Evolutionary conservation across 2,888 invertebrate species (phyloP).

Genomic region (Anthophora plumipes): DNA sequence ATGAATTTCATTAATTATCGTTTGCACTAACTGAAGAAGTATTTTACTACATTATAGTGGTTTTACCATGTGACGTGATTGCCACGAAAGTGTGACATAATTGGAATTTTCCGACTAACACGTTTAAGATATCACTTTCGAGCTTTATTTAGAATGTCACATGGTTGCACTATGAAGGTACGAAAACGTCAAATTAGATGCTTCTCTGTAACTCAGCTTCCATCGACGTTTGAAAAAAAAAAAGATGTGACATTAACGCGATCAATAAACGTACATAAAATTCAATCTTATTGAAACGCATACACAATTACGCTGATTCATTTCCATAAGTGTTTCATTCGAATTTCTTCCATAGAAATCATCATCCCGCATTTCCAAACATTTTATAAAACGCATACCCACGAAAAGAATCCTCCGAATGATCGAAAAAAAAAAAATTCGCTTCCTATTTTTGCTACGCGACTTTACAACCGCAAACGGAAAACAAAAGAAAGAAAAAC

Average conservation of each 20-base stretch:
- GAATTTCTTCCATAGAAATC: not conserved
- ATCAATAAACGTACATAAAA: not conserved
- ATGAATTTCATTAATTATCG: not conserved
- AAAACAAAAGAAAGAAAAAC: not conserved
- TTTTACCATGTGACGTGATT: not conserved
- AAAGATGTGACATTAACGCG: not conserved
- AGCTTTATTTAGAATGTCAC: not conserved
- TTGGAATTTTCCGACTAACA: constrained; percentile 6
- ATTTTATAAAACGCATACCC: not conserved
- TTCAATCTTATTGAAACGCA: not conserved
- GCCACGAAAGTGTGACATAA: not conserved
- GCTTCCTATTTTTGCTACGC: constrained; percentile 49
- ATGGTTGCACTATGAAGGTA: not conserved
- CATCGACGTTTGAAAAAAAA: not conserved
- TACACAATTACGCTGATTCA: not conserved
- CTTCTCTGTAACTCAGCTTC: not conserved
- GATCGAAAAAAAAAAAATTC: constrained; percentile 18
- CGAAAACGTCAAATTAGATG: not conserved
- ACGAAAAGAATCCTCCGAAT: not conserved
- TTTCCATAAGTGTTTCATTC: not conserved
- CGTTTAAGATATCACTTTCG: constrained; percentile 1
- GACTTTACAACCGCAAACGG: constrained; percentile 19
- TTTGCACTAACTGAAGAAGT: not conserved
- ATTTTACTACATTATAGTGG: not conserved
- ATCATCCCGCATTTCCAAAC: not conserved